Evolutionary conservation across 1,140 invertebrate species (phyloP).

Genomic region (Brachionus manjavacas): DNA sequence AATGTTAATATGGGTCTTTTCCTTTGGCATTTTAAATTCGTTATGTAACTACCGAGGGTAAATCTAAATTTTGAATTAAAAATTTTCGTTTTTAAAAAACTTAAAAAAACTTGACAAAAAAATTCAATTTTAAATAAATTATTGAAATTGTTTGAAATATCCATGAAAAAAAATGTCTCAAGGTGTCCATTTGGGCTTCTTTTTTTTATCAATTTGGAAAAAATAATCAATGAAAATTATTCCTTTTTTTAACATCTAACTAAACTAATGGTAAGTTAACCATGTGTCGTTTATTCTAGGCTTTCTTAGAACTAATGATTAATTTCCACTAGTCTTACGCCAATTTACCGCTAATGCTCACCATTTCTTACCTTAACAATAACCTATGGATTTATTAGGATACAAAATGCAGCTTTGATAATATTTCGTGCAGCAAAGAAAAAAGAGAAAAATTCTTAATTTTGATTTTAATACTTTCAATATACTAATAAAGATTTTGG

Average conservation of each 20-base stretch:
- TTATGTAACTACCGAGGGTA: constrained; percentile 26
- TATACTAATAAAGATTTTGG: not conserved
- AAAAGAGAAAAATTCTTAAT: not conserved
- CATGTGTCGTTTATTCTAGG: too few species aligned
- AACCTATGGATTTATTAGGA: not conserved
- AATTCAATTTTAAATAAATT: too few species aligned
- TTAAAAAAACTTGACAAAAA: constrained; percentile 59
- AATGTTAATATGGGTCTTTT: constrained; percentile 96
- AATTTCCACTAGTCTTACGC: not conserved
- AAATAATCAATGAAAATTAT: too few species aligned
- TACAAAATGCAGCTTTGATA: not conserved
- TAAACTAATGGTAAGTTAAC: too few species aligned
- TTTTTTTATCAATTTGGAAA: too few species aligned
- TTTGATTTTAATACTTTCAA: not conserved
- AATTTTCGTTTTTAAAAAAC: too few species aligned
- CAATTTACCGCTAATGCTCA: not conserved
- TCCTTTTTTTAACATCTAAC: too few species aligned
- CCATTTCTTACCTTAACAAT: not conserved
- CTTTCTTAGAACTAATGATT: not conserved
- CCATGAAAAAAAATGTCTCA: too few species aligned
- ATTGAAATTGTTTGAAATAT: too few species aligned
- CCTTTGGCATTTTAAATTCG: constrained; percentile 59
- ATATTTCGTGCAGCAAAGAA: not conserved
- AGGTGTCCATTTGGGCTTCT: too few species aligned
- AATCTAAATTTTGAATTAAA: not conserved